These are phyloP conservation scores for Sebastes hubbsi DNA, from an alignment of 2,797 vertebrate species.

Conservation along the genomic window DNA sequence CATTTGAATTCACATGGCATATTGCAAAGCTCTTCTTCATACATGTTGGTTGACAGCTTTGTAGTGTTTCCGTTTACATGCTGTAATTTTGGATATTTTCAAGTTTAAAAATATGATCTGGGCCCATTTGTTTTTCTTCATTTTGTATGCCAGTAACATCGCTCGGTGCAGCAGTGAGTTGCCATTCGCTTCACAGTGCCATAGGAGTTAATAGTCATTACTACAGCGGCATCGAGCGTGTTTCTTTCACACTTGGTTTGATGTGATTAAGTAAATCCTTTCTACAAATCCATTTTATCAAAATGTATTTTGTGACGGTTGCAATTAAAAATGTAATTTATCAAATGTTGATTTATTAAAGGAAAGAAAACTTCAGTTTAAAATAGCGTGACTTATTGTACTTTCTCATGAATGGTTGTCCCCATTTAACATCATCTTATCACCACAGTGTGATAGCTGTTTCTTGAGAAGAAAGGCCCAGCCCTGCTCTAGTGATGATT, in stretches of 20 bases:
- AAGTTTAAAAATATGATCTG: constrained; percentile 2
- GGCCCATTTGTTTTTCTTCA: not conserved
- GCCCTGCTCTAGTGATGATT: not conserved
- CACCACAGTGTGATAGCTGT: not conserved
- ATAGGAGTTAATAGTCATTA: constrained; percentile 5
- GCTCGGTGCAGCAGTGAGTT: constrained; percentile 2
- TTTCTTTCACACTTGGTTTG: constrained; percentile 58
- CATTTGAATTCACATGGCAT: constrained; percentile 15
- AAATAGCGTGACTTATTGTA: not conserved
- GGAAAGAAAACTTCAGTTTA: constrained; percentile 59
- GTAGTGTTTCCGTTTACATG: constrained; percentile 36
- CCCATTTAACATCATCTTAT: not conserved
- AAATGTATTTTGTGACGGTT: constrained; percentile 81
- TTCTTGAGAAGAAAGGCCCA: not conserved
- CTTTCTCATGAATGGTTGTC: not conserved
- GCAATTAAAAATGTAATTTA: constrained; percentile 81
- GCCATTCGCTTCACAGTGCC: constrained; percentile 11
- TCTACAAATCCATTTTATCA: constrained; percentile 76
- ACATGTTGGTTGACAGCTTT: constrained; percentile 23
- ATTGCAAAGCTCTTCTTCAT: constrained; percentile 7
- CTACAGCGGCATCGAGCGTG: constrained; percentile 40
- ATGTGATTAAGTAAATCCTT: constrained; percentile 70
- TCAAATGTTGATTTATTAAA: constrained; percentile 83
- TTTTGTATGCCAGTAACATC: constrained; percentile 35
- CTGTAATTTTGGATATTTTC: constrained; percentile 31